These are phyloP conservation scores for Aegotheles bennettii DNA, from an alignment of 2,113 vertebrate genomes.

Conservation along the genomic window DNA sequence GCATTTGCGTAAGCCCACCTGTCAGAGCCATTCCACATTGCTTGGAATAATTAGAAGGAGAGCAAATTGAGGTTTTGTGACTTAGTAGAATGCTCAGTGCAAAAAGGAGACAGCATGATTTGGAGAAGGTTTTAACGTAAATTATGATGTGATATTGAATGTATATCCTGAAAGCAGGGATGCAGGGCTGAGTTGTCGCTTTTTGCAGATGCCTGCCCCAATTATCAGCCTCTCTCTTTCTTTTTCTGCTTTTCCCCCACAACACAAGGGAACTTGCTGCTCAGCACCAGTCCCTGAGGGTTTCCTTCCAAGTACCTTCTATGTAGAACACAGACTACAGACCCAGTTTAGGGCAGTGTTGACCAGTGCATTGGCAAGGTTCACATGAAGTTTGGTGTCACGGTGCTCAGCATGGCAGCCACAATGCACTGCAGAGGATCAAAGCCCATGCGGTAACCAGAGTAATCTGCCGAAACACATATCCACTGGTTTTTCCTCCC, in stretches of 20 bases:
- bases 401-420: not conserved
- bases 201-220: not conserved
- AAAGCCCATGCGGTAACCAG: not conserved
- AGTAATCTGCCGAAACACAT: not conserved
- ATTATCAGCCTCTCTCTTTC: not conserved
- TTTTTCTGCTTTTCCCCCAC: not conserved
- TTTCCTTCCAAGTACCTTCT: not conserved
- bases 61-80: not conserved
- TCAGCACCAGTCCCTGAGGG: not conserved
- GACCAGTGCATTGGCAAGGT: not conserved
- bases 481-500: not conserved
- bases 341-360: not conserved
- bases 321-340: not conserved
- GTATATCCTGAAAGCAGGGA: not conserved
- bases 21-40: not conserved
- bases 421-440: not conserved
- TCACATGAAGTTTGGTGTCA: not conserved
- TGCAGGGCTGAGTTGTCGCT: not conserved
- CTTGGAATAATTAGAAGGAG: not conserved
- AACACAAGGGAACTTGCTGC: not conserved
- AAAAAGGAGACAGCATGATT: not conserved
- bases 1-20: not conserved
- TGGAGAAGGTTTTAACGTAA: not conserved
- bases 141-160: not conserved
- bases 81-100: not conserved